Conservation (phyloP, 2,888 invertebrate species). For the Agonum fuliginosum region DNA sequence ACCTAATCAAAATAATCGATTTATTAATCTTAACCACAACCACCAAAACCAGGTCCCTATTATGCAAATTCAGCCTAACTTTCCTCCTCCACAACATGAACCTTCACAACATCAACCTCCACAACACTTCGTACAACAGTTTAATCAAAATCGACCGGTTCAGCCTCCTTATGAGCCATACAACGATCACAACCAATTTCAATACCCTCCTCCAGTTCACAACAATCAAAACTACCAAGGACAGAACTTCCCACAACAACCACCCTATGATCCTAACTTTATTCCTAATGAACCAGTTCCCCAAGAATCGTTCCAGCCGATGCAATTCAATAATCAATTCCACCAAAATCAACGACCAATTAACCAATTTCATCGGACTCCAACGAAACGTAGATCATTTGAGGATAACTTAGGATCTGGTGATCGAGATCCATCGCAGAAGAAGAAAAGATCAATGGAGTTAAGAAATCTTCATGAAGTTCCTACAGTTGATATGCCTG, state of each 20-base stretch:
- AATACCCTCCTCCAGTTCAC: not conserved
- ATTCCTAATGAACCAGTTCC: slow-evolving; percentile 44
- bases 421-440: slow-evolving; percentile 61
- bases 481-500: slow-evolving; percentile 63
- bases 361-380: slow-evolving; percentile 58
- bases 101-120: slow-evolving; percentile 1
- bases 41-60: not conserved
- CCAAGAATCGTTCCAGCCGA: slow-evolving; percentile 50
- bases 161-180: slow-evolving; percentile 36
- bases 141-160: slow-evolving; percentile 61
- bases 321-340: slow-evolving; percentile 47
- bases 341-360: slow-evolving; percentile 14
- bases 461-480: slow-evolving; percentile 65
- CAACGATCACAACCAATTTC: slow-evolving; percentile 16
- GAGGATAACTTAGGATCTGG: slow-evolving; percentile 45
- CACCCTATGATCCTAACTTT: slow-evolving; percentile 43
- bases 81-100: slow-evolving; percentile 6
- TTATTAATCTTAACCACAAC: slow-evolving; percentile 11
- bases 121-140: slow-evolving; percentile 19
- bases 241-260: slow-evolving; percentile 58
- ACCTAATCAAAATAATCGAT: slow-evolving; percentile 20
- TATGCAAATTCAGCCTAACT: slow-evolving; percentile 15
- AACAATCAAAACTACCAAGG: slow-evolving; percentile 38
- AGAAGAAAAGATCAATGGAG: slow-evolving; percentile 62
- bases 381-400: slow-evolving; percentile 52